phyloP scores from a whole-genome alignment of 2,797 vertebrate species.

The Echeneis naucrates region DNA sequence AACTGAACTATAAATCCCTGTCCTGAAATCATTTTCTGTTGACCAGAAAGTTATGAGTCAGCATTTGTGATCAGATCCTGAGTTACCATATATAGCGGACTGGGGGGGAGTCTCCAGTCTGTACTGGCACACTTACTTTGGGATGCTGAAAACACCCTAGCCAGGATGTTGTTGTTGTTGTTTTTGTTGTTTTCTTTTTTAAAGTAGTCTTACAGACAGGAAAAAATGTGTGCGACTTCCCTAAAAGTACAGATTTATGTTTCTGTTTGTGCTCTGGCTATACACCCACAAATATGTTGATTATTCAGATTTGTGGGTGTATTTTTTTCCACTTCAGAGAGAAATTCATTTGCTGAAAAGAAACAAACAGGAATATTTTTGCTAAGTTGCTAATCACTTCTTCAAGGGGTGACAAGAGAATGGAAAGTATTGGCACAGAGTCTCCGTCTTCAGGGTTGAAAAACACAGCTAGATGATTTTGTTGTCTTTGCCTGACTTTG shows the following conservation, averaged over 20 bases:
- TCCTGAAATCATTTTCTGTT: not conserved
- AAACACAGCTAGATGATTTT: slow-evolving; percentile 10
- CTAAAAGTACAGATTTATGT: not conserved
- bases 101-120: not conserved
- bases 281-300: not conserved
- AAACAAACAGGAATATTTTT: not conserved
- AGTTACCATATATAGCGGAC: not conserved
- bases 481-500: slow-evolving; percentile 9
- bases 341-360: not conserved
- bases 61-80: not conserved
- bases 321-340: not conserved
- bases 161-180: not conserved
- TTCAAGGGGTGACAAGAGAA: not conserved
- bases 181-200: too few species aligned
- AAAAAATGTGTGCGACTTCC: not conserved
- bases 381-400: not conserved
- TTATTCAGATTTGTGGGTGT: not conserved
- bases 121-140: not conserved
- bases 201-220: too few species aligned
- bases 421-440: not conserved
- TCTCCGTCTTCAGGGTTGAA: not conserved
- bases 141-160: not conserved
- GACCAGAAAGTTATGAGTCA: not conserved
- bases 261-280: not conserved
- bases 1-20: not conserved